These are phyloP conservation scores for Alosa alosa DNA, from an alignment of 2,113 vertebrate species.

Conservation along the genomic window DNA sequence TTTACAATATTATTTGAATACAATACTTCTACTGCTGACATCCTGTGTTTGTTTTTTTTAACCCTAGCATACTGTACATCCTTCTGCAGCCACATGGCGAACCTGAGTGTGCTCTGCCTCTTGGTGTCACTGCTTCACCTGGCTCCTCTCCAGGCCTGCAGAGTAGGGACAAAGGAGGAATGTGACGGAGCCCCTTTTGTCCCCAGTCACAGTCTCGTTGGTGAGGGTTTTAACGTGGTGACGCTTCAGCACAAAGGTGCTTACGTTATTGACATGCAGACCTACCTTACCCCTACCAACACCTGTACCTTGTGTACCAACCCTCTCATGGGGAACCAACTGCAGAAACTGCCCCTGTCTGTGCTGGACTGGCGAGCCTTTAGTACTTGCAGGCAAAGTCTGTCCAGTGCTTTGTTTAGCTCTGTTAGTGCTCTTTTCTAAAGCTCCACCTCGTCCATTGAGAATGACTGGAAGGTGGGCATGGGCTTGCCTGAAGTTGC, in stretches of 20 bases:
- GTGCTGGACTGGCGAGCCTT: conserved; percentile 28
- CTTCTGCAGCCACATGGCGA: neutral
- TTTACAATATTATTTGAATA: too few relatives aligned
- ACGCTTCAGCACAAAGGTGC: conserved; percentile 51
- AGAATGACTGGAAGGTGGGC: conserved; percentile 15
- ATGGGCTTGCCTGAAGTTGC: neutral
- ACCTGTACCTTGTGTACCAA: conserved; percentile 35
- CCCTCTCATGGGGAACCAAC: neutral
- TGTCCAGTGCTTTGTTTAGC: neutral
- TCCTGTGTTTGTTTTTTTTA: neutral
- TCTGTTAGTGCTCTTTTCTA: conserved; percentile 8
- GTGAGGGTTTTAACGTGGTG: conserved; percentile 63
- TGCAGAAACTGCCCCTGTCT: conserved; percentile 11
- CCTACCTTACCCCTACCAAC: neutral
- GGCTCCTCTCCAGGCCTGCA: conserved; percentile 34
- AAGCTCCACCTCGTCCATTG: neutral
- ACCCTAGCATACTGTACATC: neutral
- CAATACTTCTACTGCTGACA: too few relatives aligned
- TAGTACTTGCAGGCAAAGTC: neutral
- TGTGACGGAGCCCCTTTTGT: conserved; percentile 40
- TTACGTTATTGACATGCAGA: conserved; percentile 43
- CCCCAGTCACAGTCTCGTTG: conserved; percentile 50
- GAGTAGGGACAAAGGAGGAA: neutral
- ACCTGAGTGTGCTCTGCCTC: neutral
- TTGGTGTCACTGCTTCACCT: conserved; percentile 1